These are phyloP conservation scores for Gandaritis pyraliata DNA, from an alignment of 2,888 invertebrate genomes.

Conservation along the genomic window DNA sequence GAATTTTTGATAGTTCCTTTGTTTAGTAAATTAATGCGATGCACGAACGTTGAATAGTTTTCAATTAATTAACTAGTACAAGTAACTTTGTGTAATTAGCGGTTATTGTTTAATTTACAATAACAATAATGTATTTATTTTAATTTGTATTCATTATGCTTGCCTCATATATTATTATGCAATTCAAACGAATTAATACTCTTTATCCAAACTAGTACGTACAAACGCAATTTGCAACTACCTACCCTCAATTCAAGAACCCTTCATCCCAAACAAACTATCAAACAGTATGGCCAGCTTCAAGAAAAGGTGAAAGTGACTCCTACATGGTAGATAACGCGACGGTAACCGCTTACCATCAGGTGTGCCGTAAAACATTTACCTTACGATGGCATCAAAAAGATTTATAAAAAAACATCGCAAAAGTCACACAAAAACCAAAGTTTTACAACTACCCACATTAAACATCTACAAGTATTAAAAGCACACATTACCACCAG, in stretches of 20 bases:
- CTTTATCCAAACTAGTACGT: neutral
- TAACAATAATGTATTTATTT: neutral
- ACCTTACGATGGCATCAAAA: too few relatives aligned
- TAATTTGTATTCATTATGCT: neutral
- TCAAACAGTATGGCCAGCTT: too few relatives aligned
- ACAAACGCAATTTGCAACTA: slow-evolving; percentile 5
- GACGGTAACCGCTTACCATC: too few relatives aligned
- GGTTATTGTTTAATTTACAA: slow-evolving; percentile 13
- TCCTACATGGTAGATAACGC: too few relatives aligned
- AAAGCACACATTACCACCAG: slow-evolving; percentile 70
- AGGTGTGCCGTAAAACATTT: too few relatives aligned
- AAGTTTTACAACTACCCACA: slow-evolving; percentile 2
- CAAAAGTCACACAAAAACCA: neutral
- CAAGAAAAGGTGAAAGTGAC: too few relatives aligned
- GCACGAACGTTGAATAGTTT: slow-evolving; percentile 21
- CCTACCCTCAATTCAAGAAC: slow-evolving; percentile 12
- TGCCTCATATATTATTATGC: too few relatives aligned
- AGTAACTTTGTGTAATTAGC: slow-evolving; percentile 2
- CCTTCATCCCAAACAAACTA: too few relatives aligned
- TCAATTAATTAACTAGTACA: slow-evolving; percentile 17
- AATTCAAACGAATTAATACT: neutral
- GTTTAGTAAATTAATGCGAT: slow-evolving; percentile 13
- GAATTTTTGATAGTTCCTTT: slow-evolving; percentile 14
- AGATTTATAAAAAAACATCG: too few relatives aligned
- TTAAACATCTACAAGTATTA: slow-evolving; percentile 23